Evolutionary conservation across 2,797 vertebrate species (phyloP).

Genomic region (Iguana delicatissima): DNA sequence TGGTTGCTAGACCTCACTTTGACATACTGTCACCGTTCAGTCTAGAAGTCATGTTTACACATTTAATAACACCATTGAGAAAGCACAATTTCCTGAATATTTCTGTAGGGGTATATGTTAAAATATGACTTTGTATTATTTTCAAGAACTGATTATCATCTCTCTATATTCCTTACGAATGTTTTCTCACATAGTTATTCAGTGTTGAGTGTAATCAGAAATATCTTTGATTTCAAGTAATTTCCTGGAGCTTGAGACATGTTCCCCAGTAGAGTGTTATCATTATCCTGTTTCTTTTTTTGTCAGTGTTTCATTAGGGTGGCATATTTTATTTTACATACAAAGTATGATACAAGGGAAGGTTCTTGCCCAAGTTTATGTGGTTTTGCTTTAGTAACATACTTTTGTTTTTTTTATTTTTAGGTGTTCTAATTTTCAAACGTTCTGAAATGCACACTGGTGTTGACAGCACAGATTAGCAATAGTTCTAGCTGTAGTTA

Average conservation of each 20-base stretch:
- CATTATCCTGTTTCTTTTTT: slow-evolving; percentile 27
- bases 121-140: slow-evolving; percentile 33
- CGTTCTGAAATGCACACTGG: not conserved
- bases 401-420: not conserved
- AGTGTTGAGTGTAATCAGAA: slow-evolving; percentile 20
- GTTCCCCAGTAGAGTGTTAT: not conserved
- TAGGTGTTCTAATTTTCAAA: not conserved
- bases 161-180: slow-evolving; percentile 2
- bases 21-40: not conserved
- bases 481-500: not conserved
- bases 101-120: not conserved
- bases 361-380: slow-evolving; percentile 10
- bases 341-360: not conserved
- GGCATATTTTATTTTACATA: not conserved
- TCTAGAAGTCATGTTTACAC: not conserved
- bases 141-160: not conserved
- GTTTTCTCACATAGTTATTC: not conserved
- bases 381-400: not conserved
- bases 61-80: slow-evolving; percentile 9
- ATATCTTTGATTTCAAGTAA: slow-evolving; percentile 14
- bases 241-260: slow-evolving; percentile 38
- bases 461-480: not conserved
- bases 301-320: not conserved
- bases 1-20: not conserved
- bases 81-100: slow-evolving; percentile 6